Conservation (phyloP, 2,113 vertebrate species). For the Antigone vipio region DNA sequence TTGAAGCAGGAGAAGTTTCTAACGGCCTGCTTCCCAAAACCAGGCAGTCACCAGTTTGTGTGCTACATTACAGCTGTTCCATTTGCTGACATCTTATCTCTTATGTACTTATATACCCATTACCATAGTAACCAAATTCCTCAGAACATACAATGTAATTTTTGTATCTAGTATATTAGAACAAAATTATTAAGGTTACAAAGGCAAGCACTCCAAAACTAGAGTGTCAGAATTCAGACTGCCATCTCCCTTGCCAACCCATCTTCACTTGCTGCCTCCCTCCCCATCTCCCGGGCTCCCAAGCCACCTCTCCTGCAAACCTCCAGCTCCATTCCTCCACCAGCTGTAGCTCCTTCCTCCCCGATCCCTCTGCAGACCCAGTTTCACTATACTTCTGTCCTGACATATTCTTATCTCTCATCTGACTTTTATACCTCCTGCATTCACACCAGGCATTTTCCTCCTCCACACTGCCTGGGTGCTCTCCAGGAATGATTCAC, state of each 20-base stretch:
- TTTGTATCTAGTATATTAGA: slow-evolving; percentile 54
- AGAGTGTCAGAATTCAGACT: slow-evolving; percentile 53
- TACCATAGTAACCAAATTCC: slow-evolving; percentile 56
- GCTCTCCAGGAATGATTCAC: slow-evolving; percentile 57
- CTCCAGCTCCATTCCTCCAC: neutral
- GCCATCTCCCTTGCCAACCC: slow-evolving; percentile 32
- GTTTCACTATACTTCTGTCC: neutral
- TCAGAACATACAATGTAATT: slow-evolving; percentile 50
- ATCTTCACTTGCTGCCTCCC: neutral
- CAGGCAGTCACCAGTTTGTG: neutral
- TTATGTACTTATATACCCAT: slow-evolving; percentile 51
- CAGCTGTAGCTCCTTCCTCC: neutral
- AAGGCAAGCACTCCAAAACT: slow-evolving; percentile 48
- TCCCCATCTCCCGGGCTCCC: neutral
- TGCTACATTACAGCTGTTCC: slow-evolving; percentile 39
- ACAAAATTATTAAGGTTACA: slow-evolving; percentile 66
- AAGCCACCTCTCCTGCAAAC: neutral
- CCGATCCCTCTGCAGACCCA: neutral
- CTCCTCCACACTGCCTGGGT: slow-evolving; percentile 51
- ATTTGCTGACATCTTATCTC: slow-evolving; percentile 47
- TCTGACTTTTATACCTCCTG: slow-evolving; percentile 47
- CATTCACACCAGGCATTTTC: slow-evolving; percentile 34
- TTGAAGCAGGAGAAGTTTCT: neutral
- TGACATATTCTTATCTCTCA: neutral
- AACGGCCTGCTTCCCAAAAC: neutral